phyloP scores from a whole-genome alignment of 53 echinoderm and acorn worm genomes.

The Stichopus horrens region DNA sequence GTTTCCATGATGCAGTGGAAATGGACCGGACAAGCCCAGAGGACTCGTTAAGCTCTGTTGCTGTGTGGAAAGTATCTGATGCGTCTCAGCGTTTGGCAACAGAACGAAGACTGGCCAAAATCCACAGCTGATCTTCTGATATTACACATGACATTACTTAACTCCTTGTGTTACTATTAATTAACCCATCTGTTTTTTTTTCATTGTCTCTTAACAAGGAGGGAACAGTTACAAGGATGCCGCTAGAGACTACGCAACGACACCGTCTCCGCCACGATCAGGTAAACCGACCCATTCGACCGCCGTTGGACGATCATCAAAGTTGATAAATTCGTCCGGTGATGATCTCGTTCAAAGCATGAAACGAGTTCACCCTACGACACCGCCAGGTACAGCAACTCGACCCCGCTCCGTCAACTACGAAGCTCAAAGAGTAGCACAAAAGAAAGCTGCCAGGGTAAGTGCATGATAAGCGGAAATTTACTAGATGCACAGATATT shows the following conservation, averaged over 20 bases:
- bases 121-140: no score
- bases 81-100: no score
- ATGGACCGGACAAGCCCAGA: no score
- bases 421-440: slow-evolving; percentile 35
- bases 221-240: slow-evolving; percentile 71
- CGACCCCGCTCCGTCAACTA: slow-evolving; percentile 55
- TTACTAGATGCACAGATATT: not conserved
- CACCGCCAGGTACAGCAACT: slow-evolving; percentile 54
- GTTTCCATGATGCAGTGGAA: no score
- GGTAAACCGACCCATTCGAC: not conserved
- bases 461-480: not conserved
- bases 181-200: no score
- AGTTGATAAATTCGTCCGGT: slow-evolving; percentile 31
- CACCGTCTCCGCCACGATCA: slow-evolving; percentile 25
- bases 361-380: slow-evolving; percentile 77
- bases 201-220: slow-evolving; percentile 38
- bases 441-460: not conserved
- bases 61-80: no score
- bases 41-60: no score
- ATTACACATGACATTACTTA: no score
- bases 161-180: no score
- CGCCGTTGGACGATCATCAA: not conserved
- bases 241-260: slow-evolving; percentile 57
- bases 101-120: no score
- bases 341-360: slow-evolving; percentile 7